Evolutionary conservation across 2,888 invertebrate genomes (phyloP).

Genomic region (Trachelus iudaicus): DNA sequence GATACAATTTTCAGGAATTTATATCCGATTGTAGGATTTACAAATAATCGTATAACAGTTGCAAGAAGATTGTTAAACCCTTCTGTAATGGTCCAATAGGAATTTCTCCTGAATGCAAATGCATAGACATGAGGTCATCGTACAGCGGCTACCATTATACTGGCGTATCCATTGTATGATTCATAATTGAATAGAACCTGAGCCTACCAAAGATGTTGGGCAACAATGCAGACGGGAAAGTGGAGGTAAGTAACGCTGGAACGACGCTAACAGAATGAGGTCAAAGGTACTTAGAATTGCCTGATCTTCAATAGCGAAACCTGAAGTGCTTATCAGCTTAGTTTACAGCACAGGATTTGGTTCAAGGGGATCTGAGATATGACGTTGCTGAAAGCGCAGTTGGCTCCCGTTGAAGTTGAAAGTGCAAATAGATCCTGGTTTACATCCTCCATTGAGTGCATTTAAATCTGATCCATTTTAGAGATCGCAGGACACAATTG

Average conservation of each 20-base stretch:
- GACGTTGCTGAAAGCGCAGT: constrained; percentile 30
- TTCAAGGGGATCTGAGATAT: constrained; percentile 19
- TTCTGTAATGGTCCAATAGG: neutral
- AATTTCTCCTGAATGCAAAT: neutral
- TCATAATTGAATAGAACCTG: neutral
- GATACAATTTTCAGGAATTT: neutral
- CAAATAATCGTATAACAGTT: neutral
- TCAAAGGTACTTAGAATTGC: constrained; percentile 28
- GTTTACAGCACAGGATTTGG: constrained; percentile 19
- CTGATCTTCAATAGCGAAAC: constrained; percentile 20
- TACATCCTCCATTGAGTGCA: constrained; percentile 13
- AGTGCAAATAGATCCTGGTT: constrained; percentile 35
- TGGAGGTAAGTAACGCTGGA: constrained; percentile 22
- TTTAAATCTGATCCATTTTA: neutral
- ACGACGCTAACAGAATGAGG: constrained; percentile 28
- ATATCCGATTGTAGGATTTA: neutral
- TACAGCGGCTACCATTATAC: neutral
- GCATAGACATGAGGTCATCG: neutral
- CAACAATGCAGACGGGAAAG: constrained; percentile 19
- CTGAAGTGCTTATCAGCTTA: constrained; percentile 28
- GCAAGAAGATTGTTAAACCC: neutral
- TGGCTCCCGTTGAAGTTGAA: constrained; percentile 13
- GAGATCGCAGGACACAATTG: too few relatives aligned
- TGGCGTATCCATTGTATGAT: neutral
- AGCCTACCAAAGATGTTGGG: constrained; percentile 6